Conservation (phyloP, 2,113 vertebrate genomes). For the Hydropotes inermis region DNA sequence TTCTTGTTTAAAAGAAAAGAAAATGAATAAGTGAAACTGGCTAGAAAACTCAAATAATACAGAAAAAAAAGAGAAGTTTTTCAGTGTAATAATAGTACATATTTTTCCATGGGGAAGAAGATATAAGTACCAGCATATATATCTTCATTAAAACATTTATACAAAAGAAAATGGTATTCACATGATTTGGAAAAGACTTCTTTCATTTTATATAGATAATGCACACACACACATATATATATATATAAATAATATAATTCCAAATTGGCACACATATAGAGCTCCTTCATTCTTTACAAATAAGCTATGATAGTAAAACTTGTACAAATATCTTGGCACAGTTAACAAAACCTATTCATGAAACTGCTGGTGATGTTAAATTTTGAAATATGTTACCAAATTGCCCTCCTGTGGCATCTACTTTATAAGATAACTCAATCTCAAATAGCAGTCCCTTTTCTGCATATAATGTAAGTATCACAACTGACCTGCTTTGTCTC, state of each 20-base stretch:
- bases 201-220: neutral
- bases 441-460: neutral
- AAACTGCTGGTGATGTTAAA: neutral
- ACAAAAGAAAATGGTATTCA: neutral
- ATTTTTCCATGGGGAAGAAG: neutral
- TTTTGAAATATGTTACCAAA: constrained; percentile 36
- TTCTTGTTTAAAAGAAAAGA: neutral
- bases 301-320: neutral
- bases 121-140: neutral
- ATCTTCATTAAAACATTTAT: neutral
- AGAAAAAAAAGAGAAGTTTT: neutral
- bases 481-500: neutral
- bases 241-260: neutral
- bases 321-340: neutral
- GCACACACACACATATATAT: too few relatives aligned
- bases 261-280: neutral
- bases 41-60: constrained; percentile 23
- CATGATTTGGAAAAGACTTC: neutral
- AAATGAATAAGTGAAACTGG: neutral
- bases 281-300: constrained; percentile 24
- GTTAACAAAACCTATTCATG: constrained; percentile 26
- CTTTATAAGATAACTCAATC: constrained; percentile 6
- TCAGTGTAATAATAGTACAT: neutral
- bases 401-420: neutral
- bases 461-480: neutral